phyloP scores from a whole-genome alignment of 2,113 vertebrate species.

The Solea senegalensis region DNA sequence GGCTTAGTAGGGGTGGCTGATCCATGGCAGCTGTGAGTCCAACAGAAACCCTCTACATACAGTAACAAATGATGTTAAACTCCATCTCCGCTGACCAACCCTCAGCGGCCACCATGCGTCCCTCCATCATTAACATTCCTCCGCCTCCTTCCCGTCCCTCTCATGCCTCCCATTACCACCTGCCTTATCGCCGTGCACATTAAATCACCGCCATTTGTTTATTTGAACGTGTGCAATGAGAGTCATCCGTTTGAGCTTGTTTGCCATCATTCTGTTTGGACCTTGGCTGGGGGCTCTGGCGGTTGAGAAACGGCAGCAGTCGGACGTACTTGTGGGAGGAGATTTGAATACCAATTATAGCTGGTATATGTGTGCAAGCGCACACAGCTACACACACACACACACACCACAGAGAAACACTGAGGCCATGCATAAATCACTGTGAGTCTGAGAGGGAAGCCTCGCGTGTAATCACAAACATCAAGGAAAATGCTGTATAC shows the following conservation, averaged over 20 bases:
- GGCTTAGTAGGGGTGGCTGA: conserved; percentile 62
- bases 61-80: conserved; percentile 60
- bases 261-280: conserved; percentile 71
- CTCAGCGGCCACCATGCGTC: conserved; percentile 36
- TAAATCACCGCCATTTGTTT: conserved; percentile 81
- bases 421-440: conserved; percentile 69
- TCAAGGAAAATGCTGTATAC: conserved; percentile 60
- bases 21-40: conserved; percentile 62
- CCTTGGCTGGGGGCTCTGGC: conserved; percentile 60
- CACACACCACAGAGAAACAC: conserved; percentile 28
- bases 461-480: conserved; percentile 67
- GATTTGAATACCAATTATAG: conserved; percentile 80
- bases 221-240: conserved; percentile 71
- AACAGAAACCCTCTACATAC: conserved; percentile 43
- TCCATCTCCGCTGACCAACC: conserved; percentile 47
- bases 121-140: conserved; percentile 51
- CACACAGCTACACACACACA: conserved; percentile 13
- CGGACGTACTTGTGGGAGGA: conserved; percentile 72
- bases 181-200: conserved; percentile 65
- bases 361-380: conserved; percentile 23
- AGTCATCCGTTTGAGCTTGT: conserved; percentile 74
- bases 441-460: conserved; percentile 65
- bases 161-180: conserved; percentile 68
- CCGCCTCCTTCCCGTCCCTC: conserved; percentile 41
- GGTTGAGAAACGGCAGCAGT: conserved; percentile 71